These are phyloP conservation scores for Planococcus citri DNA, from an alignment of 1,140 invertebrate genomes.

Conservation along the genomic window DNA sequence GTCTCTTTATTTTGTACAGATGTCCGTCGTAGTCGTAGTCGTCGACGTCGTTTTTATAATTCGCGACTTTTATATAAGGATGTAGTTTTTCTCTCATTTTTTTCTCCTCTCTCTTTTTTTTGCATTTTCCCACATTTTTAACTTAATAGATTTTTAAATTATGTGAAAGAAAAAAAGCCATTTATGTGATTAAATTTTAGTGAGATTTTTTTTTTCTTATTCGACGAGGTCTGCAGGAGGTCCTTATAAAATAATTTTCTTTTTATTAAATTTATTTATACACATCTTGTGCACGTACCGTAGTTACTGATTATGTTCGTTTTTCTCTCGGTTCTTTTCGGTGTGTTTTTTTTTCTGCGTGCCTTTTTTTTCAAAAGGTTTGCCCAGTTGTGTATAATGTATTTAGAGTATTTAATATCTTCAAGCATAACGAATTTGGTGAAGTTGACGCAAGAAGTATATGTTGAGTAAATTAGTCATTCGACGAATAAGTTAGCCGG, in stretches of 20 bases:
- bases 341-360: neutral
- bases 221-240: neutral
- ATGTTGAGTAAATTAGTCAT: too few relatives aligned
- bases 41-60: neutral
- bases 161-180: neutral
- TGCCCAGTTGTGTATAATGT: neutral
- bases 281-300: neutral
- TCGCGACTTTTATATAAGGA: neutral
- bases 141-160: constrained; percentile 1
- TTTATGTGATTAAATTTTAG: neutral
- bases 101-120: neutral
- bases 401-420: too few relatives aligned
- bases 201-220: neutral
- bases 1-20: neutral
- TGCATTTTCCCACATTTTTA: neutral
- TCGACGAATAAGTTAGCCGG: too few relatives aligned
- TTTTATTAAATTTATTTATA: neutral
- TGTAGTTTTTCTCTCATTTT: too few relatives aligned
- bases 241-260: neutral
- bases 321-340: neutral
- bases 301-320: neutral
- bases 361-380: neutral
- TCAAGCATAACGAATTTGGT: too few relatives aligned
- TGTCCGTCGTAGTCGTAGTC: neutral
- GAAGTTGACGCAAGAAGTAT: too few relatives aligned